Evolutionary conservation across 2,888 invertebrate species (phyloP), one percentile per base, ranked within the genome.

Genomic region (Crocallis elinguaria): DNA sequence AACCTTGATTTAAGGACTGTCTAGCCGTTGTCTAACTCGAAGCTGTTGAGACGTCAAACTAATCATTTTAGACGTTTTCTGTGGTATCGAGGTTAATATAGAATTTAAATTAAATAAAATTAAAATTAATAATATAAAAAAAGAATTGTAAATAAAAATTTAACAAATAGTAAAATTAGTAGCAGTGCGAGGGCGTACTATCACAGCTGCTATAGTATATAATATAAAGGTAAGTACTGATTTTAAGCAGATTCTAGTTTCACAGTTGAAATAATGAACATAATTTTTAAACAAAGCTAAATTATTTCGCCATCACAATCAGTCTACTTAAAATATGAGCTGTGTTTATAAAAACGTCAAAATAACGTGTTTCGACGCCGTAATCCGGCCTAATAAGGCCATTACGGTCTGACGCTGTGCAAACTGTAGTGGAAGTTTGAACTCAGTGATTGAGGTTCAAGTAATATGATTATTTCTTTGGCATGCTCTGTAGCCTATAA

Each of bases 361-460:
- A 43, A 33, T 43, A 38, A 11, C 38, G 12, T 43, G 39, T 39
- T 44, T 44, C 12, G 35, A 44, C 30, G 9, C 19, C 27, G 43
- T 39, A 54, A 49, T 44, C 35, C 35, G 0, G 42, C 32, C 17
- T 54, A 54, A 44, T 49, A 54, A 41, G 49, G 41, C 23, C 16
- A 45, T 45, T 54, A 45, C 25, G 30, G 32, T 13, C 13, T 33
- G 42, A 29, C 17, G 29, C n/a, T 33, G 16, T 42, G 21, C 19
- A 35, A 33, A 25, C 16, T 1, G 23, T 9, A 9, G 12, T 23
- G 32, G 21, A 32, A n/a, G n/a, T n/a, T n/a, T n/a, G n/a, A n/a
- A 23, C 4, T n/a, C 43, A 43, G 43, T 23, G 6, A 25, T 7
- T 9, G 2, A 25, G 8, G 25, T 25, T n/a, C n/a, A n/a, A n/a